phyloP scores from a whole-genome alignment of 2,888 invertebrate species.

The Cephalotes varians region DNA sequence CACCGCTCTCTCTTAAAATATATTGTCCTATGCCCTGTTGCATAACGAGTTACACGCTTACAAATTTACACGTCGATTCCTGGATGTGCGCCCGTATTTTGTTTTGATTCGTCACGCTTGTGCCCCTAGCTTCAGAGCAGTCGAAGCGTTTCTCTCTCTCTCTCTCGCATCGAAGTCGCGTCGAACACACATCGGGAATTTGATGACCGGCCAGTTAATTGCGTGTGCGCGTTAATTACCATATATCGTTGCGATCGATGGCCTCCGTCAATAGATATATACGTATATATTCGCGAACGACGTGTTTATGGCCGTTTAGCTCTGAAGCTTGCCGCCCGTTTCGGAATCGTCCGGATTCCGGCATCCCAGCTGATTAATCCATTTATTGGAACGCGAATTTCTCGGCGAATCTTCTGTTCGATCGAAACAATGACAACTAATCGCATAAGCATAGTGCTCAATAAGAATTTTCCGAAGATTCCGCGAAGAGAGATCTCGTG shows the following conservation, averaged over 20 bases:
- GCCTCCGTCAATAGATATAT: conserved; percentile 2
- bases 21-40: neutral
- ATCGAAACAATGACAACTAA: neutral
- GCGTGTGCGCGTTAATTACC: neutral
- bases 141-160: neutral
- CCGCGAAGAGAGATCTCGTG: neutral
- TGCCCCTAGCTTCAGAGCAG: neutral
- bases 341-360: conserved; percentile 9
- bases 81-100: neutral
- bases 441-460: neutral
- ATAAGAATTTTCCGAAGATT: neutral
- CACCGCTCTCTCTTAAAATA: neutral
- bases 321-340: neutral
- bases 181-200: neutral
- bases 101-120: neutral
- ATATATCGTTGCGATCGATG: conserved; percentile 14
- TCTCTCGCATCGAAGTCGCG: neutral
- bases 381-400: neutral
- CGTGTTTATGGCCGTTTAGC: neutral
- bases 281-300: neutral
- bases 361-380: neutral
- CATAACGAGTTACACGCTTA: neutral
- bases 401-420: neutral
- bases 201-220: conserved; percentile 7
- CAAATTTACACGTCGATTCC: neutral